Percentiles rank a stretch among this genome's conserved stretches.
These are phyloP conservation scores for Zosterops japonicus DNA, from an alignment of 2,113 vertebrate genomes.

Conservation along the genomic window DNA sequence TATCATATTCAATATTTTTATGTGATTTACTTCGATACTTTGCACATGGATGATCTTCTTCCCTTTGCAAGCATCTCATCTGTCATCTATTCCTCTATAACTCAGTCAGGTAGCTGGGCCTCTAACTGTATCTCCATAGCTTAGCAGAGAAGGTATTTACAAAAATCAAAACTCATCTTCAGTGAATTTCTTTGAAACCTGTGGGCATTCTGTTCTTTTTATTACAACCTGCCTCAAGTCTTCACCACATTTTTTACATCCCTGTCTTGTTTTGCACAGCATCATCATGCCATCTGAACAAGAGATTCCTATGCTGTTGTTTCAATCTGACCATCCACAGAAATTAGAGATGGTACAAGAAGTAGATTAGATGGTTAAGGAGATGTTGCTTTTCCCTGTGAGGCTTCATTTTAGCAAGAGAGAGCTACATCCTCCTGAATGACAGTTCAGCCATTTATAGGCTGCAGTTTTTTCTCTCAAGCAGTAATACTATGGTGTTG, in stretches of 20 bases:
- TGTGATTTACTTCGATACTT: background rate
- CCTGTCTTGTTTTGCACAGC: background rate
- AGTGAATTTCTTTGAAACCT: background rate
- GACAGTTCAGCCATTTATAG: background rate
- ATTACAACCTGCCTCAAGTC: background rate
- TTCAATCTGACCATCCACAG: background rate
- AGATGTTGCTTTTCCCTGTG: background rate
- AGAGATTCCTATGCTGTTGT: background rate
- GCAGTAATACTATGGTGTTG: background rate
- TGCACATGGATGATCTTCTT: background rate
- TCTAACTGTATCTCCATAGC: background rate
- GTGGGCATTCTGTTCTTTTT: background rate
- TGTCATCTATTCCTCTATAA: background rate
- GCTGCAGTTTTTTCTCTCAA: background rate
- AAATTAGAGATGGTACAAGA: background rate
- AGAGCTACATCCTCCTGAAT: background rate
- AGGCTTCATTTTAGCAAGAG: background rate
- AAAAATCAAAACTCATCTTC: background rate
- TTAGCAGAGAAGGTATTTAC: background rate
- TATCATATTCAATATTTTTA: background rate
- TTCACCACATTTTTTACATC: background rate
- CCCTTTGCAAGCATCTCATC: background rate
- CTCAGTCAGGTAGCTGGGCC: background rate
- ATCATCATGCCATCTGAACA: background rate
- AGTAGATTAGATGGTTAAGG: background rate